Conservation (phyloP, 1,140 invertebrate species). For the Forficula auricularia region DNA sequence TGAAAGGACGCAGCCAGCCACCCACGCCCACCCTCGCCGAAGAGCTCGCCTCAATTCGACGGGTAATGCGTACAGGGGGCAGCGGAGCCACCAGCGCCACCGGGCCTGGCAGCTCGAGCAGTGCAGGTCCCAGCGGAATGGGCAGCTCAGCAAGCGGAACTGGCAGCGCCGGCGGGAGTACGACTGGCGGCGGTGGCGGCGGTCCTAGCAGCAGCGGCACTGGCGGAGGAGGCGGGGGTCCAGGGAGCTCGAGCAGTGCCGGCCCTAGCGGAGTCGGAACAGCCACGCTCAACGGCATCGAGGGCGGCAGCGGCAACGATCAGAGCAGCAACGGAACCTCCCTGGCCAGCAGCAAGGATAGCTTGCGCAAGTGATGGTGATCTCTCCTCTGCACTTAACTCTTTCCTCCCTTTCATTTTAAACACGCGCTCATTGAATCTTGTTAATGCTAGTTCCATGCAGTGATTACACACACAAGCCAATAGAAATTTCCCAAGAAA, state of each 20-base stretch:
- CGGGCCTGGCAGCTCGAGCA: conserved; percentile 8
- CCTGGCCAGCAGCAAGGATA: conserved; percentile 36
- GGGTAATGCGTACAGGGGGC: conserved; percentile 14
- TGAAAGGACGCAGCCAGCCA: conserved; percentile 30
- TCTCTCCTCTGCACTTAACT: too few relatives aligned
- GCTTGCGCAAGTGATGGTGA: conserved; percentile 32
- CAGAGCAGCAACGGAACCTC: conserved; percentile 23
- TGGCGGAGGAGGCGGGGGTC: conserved; percentile 11
- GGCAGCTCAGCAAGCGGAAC: conserved; percentile 21
- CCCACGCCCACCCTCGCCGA: conserved; percentile 30
- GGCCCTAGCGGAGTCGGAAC: conserved; percentile 8
- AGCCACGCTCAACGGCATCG: conserved; percentile 22
- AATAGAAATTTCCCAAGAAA: too few relatives aligned
- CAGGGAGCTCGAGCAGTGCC: conserved; percentile 6
- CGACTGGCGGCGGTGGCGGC: conserved; percentile 13
- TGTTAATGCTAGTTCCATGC: too few relatives aligned
- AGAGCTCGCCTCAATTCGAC: conserved; percentile 17
- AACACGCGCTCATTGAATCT: too few relatives aligned
- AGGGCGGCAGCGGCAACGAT: conserved; percentile 15
- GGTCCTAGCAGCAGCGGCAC: conserved; percentile 13
- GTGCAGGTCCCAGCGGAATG: conserved; percentile 8
- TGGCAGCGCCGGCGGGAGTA: conserved; percentile 24
- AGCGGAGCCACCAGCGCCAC: conserved; percentile 10
- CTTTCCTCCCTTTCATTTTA: too few relatives aligned
- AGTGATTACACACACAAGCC: too few relatives aligned